Base-by-base conservation (phyloP, 2,113 vertebrate species). In the Ammodytes dubius region DNA sequence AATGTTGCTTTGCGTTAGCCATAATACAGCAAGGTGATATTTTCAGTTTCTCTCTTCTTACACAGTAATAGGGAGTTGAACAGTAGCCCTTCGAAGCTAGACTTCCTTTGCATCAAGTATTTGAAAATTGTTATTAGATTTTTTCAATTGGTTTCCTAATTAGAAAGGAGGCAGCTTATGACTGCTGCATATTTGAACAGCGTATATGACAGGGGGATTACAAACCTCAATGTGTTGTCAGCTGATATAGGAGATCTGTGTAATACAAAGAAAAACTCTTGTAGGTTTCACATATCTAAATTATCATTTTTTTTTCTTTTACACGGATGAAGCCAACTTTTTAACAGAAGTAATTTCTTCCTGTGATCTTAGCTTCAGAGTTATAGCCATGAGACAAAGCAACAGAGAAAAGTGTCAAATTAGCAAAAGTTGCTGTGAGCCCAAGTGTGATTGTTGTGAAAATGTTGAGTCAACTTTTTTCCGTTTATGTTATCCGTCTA, bases 191-290 rank as follows among this genome's bases (percentile, higher is more conserved):
- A 27, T 64, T 19, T 64, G n/a, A 69, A 61, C n/a, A 56, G 40
- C 39, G 37, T 37, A 39, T 27, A 79, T 75, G 58, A n/a, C 3
- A 39, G 49, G 40, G 61, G 49, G 70, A 79, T 67, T 42, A 57
- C 42, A 78, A 42, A 53, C 5, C 54, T 43, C 54, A 83, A 73
- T 56, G 39, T 79, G 66, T 35, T 53, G 40, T 5, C 6, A 12
- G 35, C 54, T 52, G 74, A 71, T 69, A 63, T 3, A 68, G 61
- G 47, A 5, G 13, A 65, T 61, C 1, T 61, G 49, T 63, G 12
- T n/a, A 53, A 59, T 13, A 57, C 42, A 49, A 46, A 68, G 37
- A 42, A 27, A 39, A 10, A 35, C 37, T 52, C 37, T 52, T 43
- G 4, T 35, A 15, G 7, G 27, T 60, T 47, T 52, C 7, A 58